Evolutionary conservation across 2,888 invertebrate genomes (phyloP), one percentile per base, ranked within the genome.

Genomic region (Therioaphis trifolii): DNA sequence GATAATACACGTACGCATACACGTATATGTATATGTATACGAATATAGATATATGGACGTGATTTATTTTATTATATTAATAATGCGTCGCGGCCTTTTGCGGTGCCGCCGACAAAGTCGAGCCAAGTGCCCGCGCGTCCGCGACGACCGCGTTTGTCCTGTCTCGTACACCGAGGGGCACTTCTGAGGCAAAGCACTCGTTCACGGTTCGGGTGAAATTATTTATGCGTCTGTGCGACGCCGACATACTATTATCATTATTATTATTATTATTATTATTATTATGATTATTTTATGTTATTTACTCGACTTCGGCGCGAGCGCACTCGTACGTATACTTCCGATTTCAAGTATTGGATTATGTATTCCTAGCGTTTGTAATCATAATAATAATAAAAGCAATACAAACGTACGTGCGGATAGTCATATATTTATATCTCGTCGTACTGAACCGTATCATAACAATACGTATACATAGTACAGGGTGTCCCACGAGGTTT

Each of bases 121-220:
- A 69, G 15, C 69, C 43, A 69, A 69, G 69, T 69, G 24, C 69
- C 43, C 15, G 11, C 69, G 24, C 29, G 29, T n/a, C n/a, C n/a
- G n/a, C n/a, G n/a, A n/a, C 66, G 35, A 29, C 29, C 24, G 40
- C 55, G 55, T 55, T 55, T 43, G 69, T 69, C 69, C 43, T 24
- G 43, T 69, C 43, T 24, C 69, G 14, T 43, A 69, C 24, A 24
- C 40, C 15, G 43, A 69, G 69, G 43, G 69, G 69, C 43, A 69
- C 69, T 69, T 69, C 69, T 69, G 69, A 18, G 24, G 43, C 24
- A 46, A 46, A 69, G 69, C 24, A 69, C 69, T 69, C 24, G 69
- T 69, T 69, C 18, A 69, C 43, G 69, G 69, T 69, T 69, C 69
- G 43, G 43, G 69, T 46, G 43, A 69, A 69, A 46, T 69, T n/a